These are phyloP conservation scores for Epinephelus coioides DNA, from an alignment of 2,797 vertebrate species.

Conservation along the genomic window DNA sequence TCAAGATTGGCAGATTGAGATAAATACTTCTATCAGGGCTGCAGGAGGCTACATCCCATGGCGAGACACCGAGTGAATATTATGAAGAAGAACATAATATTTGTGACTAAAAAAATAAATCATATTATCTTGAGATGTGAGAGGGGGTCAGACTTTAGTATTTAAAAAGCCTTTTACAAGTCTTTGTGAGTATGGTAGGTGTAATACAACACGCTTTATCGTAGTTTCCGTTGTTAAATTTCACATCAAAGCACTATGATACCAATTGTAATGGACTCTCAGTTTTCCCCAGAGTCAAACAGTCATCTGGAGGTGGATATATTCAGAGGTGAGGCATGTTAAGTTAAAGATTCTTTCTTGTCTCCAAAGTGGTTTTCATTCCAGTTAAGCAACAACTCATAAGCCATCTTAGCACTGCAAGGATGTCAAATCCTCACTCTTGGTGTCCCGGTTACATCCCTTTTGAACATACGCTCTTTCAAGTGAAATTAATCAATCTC, in stretches of 20 bases:
- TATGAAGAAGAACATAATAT: too few relatives aligned
- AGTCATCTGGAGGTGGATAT: constrained; percentile 26
- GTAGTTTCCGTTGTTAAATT: constrained; percentile 3
- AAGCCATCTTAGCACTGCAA: constrained; percentile 64
- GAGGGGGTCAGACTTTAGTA: too few relatives aligned
- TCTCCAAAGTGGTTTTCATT: constrained; percentile 66
- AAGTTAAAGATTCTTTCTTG: constrained; percentile 49
- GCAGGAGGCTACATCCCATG: too few relatives aligned
- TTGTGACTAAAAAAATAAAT: too few relatives aligned
- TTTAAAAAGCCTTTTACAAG: too few relatives aligned
- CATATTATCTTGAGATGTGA: too few relatives aligned
- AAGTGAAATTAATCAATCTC: constrained; percentile 97
- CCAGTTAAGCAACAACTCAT: constrained; percentile 71
- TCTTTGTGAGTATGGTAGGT: too few relatives aligned
- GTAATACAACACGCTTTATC: background rate
- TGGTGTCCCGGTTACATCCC: constrained; percentile 82
- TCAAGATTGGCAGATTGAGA: too few relatives aligned
- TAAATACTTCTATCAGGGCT: too few relatives aligned
- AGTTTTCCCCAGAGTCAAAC: constrained; percentile 21
- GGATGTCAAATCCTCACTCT: constrained; percentile 71
- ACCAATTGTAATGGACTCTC: background rate
- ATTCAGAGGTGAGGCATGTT: constrained; percentile 48
- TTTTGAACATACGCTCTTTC: constrained; percentile 92
- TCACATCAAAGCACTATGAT: constrained; percentile 26
- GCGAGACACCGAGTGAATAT: too few relatives aligned